Evolutionary conservation across 2,888 invertebrate species (phyloP).

Genomic region (Dasypogon diadema): DNA sequence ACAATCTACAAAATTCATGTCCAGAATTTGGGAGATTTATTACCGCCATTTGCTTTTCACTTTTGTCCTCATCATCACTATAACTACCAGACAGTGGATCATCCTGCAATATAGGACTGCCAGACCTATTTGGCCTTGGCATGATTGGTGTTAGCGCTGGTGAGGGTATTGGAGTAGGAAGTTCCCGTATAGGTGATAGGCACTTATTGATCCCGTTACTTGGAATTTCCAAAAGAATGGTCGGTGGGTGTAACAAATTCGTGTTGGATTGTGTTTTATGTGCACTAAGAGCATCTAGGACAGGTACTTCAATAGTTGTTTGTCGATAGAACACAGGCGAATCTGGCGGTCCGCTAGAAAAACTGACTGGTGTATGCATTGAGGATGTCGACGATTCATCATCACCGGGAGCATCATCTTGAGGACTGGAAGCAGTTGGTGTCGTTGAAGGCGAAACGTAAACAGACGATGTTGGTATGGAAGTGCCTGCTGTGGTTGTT

Average conservation of each 20-base stretch:
- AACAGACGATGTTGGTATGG: slow-evolving; percentile 71
- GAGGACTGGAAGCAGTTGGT: slow-evolving; percentile 81
- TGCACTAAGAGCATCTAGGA: slow-evolving; percentile 77
- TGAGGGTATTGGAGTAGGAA: slow-evolving; percentile 80
- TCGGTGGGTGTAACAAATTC: slow-evolving; percentile 78
- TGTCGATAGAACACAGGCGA: slow-evolving; percentile 72
- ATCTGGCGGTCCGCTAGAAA: slow-evolving; percentile 73
- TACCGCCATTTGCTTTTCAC: slow-evolving; percentile 55
- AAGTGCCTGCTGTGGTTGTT: slow-evolving; percentile 70
- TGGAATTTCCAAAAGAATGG: slow-evolving; percentile 82
- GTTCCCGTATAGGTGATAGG: slow-evolving; percentile 82
- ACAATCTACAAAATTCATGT: too few relatives aligned
- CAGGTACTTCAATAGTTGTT: slow-evolving; percentile 73
- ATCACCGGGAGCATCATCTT: slow-evolving; percentile 77
- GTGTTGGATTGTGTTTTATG: slow-evolving; percentile 70
- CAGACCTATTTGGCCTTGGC: slow-evolving; percentile 66
- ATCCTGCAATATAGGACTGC: slow-evolving; percentile 62
- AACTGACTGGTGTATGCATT: slow-evolving; percentile 73
- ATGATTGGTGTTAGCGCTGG: slow-evolving; percentile 78
- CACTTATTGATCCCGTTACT: slow-evolving; percentile 77
- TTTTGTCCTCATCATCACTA: slow-evolving; percentile 70
- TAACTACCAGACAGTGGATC: slow-evolving; percentile 63
- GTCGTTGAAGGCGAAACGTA: slow-evolving; percentile 78
- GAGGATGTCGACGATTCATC: slow-evolving; percentile 81
- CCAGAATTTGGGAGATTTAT: too few relatives aligned